Conservation (phyloP, 2,797 vertebrate species). For the Morelia viridis region DNA sequence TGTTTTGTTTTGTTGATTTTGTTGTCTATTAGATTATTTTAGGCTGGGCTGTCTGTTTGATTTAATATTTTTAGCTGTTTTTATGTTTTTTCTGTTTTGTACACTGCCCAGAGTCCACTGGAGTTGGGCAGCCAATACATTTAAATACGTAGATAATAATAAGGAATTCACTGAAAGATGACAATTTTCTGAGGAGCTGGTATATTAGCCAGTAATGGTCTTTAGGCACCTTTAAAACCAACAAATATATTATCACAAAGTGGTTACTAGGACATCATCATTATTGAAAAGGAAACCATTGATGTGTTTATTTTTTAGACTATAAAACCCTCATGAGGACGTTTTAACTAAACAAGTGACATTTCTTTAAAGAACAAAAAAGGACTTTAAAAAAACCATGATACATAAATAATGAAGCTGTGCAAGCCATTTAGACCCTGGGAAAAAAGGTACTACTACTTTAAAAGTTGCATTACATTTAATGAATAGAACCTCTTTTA, state of each 20-base stretch:
- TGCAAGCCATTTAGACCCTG: not conserved
- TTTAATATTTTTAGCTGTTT: not conserved
- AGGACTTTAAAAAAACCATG: not conserved
- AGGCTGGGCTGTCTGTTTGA: not conserved
- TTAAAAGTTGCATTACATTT: not conserved
- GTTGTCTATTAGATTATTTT: not conserved
- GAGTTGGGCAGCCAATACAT: not conserved
- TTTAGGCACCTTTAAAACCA: not conserved
- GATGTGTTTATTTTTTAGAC: not conserved
- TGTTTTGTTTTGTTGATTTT: not conserved
- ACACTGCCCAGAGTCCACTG: not conserved
- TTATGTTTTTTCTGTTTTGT: not conserved
- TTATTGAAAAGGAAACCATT: not conserved
- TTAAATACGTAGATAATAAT: not conserved
- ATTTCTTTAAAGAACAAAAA: not conserved
- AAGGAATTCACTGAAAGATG: not conserved
- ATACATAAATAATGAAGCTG: not conserved
- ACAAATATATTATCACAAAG: not conserved
- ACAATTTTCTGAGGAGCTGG: not conserved
- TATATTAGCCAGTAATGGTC: not conserved
- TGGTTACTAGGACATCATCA: not conserved
- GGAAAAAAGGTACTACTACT: not conserved
- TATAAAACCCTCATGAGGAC: not conserved
- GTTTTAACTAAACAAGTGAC: not conserved
- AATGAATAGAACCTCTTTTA: not conserved